Percentiles rank a stretch among this genome's conserved stretches.
Evolutionary conservation across 2,888 invertebrate genomes (phyloP).

Genomic region (Nebria salina): DNA sequence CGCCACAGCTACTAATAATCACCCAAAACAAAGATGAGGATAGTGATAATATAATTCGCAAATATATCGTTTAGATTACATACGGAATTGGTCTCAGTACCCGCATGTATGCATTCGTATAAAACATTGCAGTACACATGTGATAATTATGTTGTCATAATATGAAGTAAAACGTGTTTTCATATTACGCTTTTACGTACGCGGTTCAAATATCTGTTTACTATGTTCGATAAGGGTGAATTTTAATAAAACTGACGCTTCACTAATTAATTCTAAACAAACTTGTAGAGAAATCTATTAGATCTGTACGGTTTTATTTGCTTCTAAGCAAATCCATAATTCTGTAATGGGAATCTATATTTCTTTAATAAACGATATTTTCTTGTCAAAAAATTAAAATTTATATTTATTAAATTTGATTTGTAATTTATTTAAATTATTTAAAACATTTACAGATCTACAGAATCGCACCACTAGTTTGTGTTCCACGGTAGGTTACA

Average conservation of each 20-base stretch:
- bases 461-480: too few species aligned
- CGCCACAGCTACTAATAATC: background rate
- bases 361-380: too few species aligned
- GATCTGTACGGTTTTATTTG: too few species aligned
- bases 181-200: background rate
- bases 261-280: too few species aligned
- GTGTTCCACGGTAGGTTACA: too few species aligned
- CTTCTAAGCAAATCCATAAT: too few species aligned
- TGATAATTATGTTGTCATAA: background rate
- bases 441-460: too few species aligned
- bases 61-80: background rate
- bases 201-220: background rate
- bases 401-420: too few species aligned
- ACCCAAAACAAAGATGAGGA: background rate
- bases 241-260: background rate
- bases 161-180: background rate
- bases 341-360: too few species aligned
- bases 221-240: background rate
- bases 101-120: background rate
- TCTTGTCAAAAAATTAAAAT: too few species aligned
- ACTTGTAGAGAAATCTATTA: too few species aligned
- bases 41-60: background rate
- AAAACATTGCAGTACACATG: background rate
- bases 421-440: too few species aligned
- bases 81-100: background rate